A percentile compares a stretch with the other conserved stretches of the same genome.
phyloP scores from a whole-genome alignment of 2,113 vertebrate genomes.

The Bos taurus region ARS-UCD2.0 NW_020192292.1:2977001-2977500 shows the following conservation, averaged over 20 bases:
- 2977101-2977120: not conserved
- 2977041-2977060: not conserved
- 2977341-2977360: not conserved
- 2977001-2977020: not conserved
- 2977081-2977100: not conserved
- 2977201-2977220: not conserved
- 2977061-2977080: not conserved
- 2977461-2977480: constrained; percentile 37
- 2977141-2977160: not conserved
- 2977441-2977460: constrained; percentile 12
- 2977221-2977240: not conserved
- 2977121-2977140: not conserved
- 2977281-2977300: not conserved
- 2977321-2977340: not conserved
- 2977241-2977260: not conserved
- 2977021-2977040: not conserved
- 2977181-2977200: not conserved
- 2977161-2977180: not conserved
- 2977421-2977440: constrained; percentile 30
- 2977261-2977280: not conserved
- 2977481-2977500: constrained; percentile 40
- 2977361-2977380: not conserved
- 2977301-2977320: not conserved
- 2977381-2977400: not conserved
- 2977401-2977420: not conserved